Evolutionary conservation across 1,140 invertebrate genomes (phyloP).

Genomic region (Drosophila nebulosa): DNA sequence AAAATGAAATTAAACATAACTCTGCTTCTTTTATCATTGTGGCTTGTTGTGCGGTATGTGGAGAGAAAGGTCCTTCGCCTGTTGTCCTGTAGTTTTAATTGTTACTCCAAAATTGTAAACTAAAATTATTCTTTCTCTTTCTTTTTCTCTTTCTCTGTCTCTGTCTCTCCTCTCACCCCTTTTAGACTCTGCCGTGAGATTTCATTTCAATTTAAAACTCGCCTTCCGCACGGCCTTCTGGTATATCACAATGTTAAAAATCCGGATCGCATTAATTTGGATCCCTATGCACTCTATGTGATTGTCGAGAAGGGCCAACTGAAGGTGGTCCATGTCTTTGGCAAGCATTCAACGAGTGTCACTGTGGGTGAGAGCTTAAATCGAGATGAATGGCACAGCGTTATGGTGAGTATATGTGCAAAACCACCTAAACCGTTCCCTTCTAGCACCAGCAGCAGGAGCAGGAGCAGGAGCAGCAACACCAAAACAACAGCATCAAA

Average conservation of each 20-base stretch:
- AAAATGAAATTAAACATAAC: constrained; percentile 66
- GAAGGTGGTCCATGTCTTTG: constrained; percentile 94
- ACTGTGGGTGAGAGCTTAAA: constrained; percentile 94
- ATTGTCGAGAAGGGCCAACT: constrained; percentile 94
- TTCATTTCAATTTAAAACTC: constrained; percentile 92
- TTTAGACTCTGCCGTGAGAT: constrained; percentile 92
- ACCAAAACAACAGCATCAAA: neutral
- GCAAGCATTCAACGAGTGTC: constrained; percentile 91
- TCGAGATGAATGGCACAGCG: constrained; percentile 93
- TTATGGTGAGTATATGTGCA: constrained; percentile 83
- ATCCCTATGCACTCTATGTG: constrained; percentile 92
- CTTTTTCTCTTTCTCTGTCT: neutral
- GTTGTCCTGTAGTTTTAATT: constrained; percentile 70
- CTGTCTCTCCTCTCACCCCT: constrained; percentile 4
- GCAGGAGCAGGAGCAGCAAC: neutral
- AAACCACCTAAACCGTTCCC: neutral
- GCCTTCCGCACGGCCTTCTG: constrained; percentile 91
- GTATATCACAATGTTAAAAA: constrained; percentile 95
- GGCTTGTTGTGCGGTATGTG: constrained; percentile 19
- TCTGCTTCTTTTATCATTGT: constrained; percentile 26
- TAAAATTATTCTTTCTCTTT: neutral
- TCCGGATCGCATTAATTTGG: constrained; percentile 87
- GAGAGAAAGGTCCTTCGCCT: constrained; percentile 30
- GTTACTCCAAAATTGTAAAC: constrained; percentile 33
- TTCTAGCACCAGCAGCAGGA: neutral